A percentile compares a stretch with the other conserved stretches of the same genome.
These are phyloP conservation scores for Trichopoda pennipes DNA, from an alignment of 2,888 invertebrate species.

Conservation along the genomic window DNA sequence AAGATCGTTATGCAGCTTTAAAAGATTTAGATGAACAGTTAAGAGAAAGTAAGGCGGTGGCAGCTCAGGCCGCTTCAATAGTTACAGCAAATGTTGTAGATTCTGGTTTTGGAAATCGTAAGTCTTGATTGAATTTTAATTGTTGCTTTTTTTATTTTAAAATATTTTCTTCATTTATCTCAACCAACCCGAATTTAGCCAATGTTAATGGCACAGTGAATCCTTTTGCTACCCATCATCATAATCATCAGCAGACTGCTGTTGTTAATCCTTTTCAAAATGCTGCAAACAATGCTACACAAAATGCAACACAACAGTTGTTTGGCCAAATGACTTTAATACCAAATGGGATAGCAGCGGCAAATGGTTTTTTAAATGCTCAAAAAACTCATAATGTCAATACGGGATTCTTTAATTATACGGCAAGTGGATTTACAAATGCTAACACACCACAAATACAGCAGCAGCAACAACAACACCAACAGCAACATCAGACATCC, in stretches of 20 bases:
- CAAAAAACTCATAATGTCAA: constrained; percentile 62
- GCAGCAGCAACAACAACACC: constrained; percentile 67
- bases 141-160: neutral
- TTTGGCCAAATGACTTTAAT: constrained; percentile 79
- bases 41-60: constrained; percentile 81
- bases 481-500: constrained; percentile 68
- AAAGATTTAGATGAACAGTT: constrained; percentile 93
- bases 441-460: constrained; percentile 60
- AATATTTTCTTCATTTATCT: constrained; percentile 1
- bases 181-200: constrained; percentile 28
- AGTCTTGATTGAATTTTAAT: constrained; percentile 40
- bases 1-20: constrained; percentile 96
- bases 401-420: constrained; percentile 65
- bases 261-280: constrained; percentile 79
- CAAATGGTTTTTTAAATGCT: constrained; percentile 67
- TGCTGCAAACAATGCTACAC: constrained; percentile 62
- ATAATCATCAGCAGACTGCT: constrained; percentile 70
- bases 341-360: constrained; percentile 75
- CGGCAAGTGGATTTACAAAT: constrained; percentile 62
- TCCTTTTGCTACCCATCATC: constrained; percentile 75
- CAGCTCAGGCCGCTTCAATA: constrained; percentile 73
- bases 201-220: constrained; percentile 73
- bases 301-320: constrained; percentile 74
- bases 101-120: constrained; percentile 73
- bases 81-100: constrained; percentile 72